Conservation (phyloP, 1,140 invertebrate species). For the Ooceraea biroi region DNA sequence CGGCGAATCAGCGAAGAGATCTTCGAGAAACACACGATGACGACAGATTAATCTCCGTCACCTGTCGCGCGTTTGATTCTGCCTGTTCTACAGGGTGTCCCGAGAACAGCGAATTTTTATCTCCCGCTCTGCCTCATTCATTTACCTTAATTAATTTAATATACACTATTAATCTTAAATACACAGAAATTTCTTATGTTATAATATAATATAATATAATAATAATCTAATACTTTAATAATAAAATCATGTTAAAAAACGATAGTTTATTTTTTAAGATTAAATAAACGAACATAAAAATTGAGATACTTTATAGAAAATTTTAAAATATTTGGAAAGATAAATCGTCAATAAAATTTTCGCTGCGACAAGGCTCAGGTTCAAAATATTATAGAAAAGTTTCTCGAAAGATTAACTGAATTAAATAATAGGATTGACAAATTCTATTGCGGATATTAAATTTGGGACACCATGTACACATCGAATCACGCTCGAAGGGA, state of each 20-base stretch:
- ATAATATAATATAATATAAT: conserved; percentile 6
- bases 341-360: not conserved
- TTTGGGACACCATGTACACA: conserved; percentile 34
- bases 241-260: conserved; percentile 1
- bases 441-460: not conserved
- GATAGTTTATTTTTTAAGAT: not conserved
- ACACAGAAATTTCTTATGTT: not conserved
- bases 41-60: conserved; percentile 47
- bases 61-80: conserved; percentile 40
- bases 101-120: not conserved
- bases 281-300: not conserved
- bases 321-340: not conserved
- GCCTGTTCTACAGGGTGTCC: conserved; percentile 31
- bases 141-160: not conserved
- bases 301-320: not conserved
- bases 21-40: not conserved
- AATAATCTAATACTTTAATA: not conserved
- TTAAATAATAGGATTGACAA: not conserved
- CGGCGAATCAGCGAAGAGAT: conserved; percentile 15
- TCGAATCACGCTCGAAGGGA: conserved; percentile 28
- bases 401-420: too few relatives aligned
- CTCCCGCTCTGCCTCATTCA: not conserved
- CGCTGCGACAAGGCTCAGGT: not conserved
- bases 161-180: not conserved
- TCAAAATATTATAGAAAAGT: not conserved